Evolutionary conservation across 2,113 vertebrate genomes (phyloP).

Genomic region (Myxocyprinus asiaticus): DNA sequence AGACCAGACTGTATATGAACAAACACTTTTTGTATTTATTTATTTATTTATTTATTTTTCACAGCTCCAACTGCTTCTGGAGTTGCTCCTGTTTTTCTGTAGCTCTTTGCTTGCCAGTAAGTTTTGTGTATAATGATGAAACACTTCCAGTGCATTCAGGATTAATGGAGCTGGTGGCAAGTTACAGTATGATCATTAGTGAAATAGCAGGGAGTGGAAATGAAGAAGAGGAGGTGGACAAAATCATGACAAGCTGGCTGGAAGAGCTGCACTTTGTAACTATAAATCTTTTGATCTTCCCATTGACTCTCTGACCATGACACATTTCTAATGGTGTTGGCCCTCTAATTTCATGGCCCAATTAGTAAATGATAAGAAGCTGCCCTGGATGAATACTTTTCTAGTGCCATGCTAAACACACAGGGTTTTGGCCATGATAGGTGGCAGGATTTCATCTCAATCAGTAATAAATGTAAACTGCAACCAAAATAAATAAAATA

Average conservation of each 20-base stretch:
- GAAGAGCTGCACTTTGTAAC: constrained; percentile 61
- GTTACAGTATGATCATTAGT: constrained; percentile 64
- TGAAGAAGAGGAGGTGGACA: constrained; percentile 43
- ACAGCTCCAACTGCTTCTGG: not conserved
- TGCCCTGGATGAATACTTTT: not conserved
- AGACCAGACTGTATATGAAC: not conserved
- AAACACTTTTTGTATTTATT: not conserved
- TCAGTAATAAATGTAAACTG: not conserved
- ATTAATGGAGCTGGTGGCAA: constrained; percentile 68
- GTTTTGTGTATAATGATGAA: constrained; percentile 55
- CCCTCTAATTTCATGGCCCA: constrained; percentile 67
- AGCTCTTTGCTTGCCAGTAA: not conserved
- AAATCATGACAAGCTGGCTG: constrained; percentile 59
- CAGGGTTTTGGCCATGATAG: not conserved
- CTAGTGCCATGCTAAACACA: not conserved
- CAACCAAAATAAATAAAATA: too few species aligned
- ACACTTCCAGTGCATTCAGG: constrained; percentile 63
- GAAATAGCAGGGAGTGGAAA: constrained; percentile 25
- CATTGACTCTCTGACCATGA: constrained; percentile 57
- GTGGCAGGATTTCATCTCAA: not conserved
- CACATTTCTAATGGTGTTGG: constrained; percentile 56
- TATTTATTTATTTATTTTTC: not conserved
- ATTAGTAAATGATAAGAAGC: constrained; percentile 62
- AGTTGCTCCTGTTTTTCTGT: not conserved
- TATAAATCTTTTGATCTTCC: constrained; percentile 67